Base-by-base conservation (phyloP, 2,113 vertebrate genomes). In the Cavia porcellus region DNA sequence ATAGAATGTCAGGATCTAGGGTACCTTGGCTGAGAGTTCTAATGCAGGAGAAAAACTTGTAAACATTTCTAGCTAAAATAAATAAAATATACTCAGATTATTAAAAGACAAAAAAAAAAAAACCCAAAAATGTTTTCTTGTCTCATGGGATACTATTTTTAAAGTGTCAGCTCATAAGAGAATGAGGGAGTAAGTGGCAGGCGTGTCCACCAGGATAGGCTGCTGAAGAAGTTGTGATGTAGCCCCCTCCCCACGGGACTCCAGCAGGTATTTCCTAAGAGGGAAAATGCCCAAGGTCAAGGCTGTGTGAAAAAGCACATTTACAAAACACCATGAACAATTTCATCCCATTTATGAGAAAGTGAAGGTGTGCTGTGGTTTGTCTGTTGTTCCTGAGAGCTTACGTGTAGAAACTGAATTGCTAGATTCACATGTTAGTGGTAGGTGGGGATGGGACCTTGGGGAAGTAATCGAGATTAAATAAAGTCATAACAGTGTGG, bases 1-100 rank as follows among this genome's bases (percentile, higher is more conserved):
- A 75, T 35, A 13, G 7, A 86, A 86, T 28, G 20, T 6, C 61
- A 92, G 62, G 61, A 3, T 15, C 52, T 94, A 64, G 24, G 55
- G 87, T 45, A 47, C 28, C 75, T 59, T 92, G 45, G 82, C 47
- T 17, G 68, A 86, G 38, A 14, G 35, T 42, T 92, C 72, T 28
- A 52, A 77, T 30, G 70, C 17, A 25, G 96, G 30, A 83, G n/a
- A n/a, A 88, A 84, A 88, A 83, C 38, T 45, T 50, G n/a, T 77
- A 94, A 90, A 85, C 24, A 68, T 92, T 85, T 87, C 64, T 88
- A 77, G 94, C 87, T 22, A 85, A 94, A 95, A 38, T 22, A 92
- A 85, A 86, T 45, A 80, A 96, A 90, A 74, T 35, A 45, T 0
- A n/a, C 30, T 75, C 80, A 84, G 61, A 80, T 93, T 38, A 83